A percentile compares a stretch with the other conserved stretches of the same genome.
phyloP scores from a whole-genome alignment of 2,113 vertebrate genomes.

The Barbus barbus region DNA sequence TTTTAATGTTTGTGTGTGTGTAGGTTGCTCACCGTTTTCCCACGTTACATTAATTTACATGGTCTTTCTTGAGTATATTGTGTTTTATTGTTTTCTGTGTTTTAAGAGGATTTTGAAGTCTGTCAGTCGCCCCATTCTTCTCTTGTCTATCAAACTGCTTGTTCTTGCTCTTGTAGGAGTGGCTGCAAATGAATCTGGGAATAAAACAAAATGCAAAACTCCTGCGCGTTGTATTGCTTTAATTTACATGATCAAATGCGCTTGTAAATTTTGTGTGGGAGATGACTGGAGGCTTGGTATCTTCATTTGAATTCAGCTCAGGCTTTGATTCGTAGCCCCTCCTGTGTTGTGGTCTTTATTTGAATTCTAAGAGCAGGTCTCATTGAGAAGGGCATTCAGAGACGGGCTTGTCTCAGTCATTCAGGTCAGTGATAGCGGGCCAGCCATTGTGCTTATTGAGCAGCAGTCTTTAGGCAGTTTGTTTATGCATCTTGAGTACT shows the following conservation, averaged over 20 bases:
- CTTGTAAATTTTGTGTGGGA: slow-evolving; percentile 29
- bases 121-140: not conserved
- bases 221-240: not conserved
- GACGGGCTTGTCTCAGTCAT: not conserved
- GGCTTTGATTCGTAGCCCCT: slow-evolving; percentile 30
- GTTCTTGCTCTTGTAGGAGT: not conserved
- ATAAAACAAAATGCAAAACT: slow-evolving; percentile 8
- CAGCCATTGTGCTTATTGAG: not conserved
- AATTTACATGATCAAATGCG: slow-evolving; percentile 33
- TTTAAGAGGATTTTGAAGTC: not conserved
- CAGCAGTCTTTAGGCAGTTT: not conserved
- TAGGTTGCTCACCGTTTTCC: not conserved
- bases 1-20: not conserved
- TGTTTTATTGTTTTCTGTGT: not conserved
- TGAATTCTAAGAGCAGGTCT: not conserved
- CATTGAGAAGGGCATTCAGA: not conserved
- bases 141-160: not conserved
- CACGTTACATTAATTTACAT: not conserved
- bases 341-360: slow-evolving; percentile 18
- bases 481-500: not conserved
- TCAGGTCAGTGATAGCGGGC: no score
- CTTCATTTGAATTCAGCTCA: slow-evolving; percentile 1
- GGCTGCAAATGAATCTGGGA: not conserved
- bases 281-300: not conserved
- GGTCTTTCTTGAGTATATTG: not conserved